A percentile compares a stretch with the other conserved stretches of the same genome.
Evolutionary conservation across 2,113 vertebrate species (phyloP).

Genomic region (Silurus meridionalis): DNA sequence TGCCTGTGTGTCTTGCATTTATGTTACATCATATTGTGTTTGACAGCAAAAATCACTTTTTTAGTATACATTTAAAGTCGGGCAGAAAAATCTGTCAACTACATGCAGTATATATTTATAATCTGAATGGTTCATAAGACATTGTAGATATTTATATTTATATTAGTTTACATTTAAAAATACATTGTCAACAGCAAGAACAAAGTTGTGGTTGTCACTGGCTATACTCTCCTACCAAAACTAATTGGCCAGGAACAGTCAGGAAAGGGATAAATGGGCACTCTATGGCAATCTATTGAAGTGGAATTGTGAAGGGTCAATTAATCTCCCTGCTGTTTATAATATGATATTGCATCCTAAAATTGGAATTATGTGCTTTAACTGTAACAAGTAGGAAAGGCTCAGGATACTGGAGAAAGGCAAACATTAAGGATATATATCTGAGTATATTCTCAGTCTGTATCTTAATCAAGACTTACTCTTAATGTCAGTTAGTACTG

Average conservation of each 20-base stretch:
- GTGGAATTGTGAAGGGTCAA: neutral
- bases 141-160: neutral
- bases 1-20: neutral
- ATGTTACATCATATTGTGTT: neutral
- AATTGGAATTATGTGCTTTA: neutral
- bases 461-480: neutral
- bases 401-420: neutral
- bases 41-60: neutral
- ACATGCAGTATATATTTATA: neutral
- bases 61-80: neutral
- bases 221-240: neutral
- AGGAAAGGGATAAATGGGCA: neutral
- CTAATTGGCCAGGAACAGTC: neutral
- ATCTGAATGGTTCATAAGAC: neutral
- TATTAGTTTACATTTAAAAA: neutral
- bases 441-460: neutral
- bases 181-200: neutral
- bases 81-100: neutral
- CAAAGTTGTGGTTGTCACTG: neutral
- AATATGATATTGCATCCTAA: neutral
- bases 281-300: neutral
- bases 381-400: neutral
- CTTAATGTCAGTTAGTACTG: neutral
- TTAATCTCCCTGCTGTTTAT: neutral
- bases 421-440: neutral